Evolutionary conservation across 2,888 invertebrate genomes (phyloP).

Genomic region (Cataglyphis rosenhaueri): DNA sequence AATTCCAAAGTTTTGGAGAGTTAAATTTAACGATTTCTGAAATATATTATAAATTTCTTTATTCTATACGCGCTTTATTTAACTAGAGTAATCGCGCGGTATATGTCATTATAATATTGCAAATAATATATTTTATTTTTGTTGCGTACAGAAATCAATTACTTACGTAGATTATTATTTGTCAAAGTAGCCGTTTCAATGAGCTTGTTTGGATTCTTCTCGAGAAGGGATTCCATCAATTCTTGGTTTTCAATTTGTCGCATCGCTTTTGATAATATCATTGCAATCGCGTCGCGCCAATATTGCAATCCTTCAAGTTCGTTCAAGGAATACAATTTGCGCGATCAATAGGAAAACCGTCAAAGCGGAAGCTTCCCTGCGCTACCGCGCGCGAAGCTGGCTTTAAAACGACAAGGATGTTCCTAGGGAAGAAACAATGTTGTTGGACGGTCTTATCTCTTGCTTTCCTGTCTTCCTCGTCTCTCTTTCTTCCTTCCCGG

Average conservation of each 20-base stretch:
- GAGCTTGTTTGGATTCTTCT: slow-evolving; percentile 27
- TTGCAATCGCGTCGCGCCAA: slow-evolving; percentile 52
- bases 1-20: not conserved
- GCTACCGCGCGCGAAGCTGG: slow-evolving; percentile 31
- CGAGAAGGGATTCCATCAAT: not conserved
- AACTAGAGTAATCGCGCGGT: not conserved
- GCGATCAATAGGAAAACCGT: slow-evolving; percentile 47
- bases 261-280: slow-evolving; percentile 49
- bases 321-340: slow-evolving; percentile 51
- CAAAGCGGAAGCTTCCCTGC: slow-evolving; percentile 43
- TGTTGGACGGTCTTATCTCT: slow-evolving; percentile 50
- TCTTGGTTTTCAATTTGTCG: slow-evolving; percentile 39
- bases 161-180: slow-evolving; percentile 12
- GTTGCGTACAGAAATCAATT: not conserved
- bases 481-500: slow-evolving; percentile 32
- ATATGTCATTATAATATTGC: not conserved
- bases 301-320: slow-evolving; percentile 46
- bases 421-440: slow-evolving; percentile 52
- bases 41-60: not conserved
- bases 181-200: not conserved
- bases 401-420: slow-evolving; percentile 54
- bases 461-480: slow-evolving; percentile 40
- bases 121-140: not conserved
- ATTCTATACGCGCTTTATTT: not conserved
- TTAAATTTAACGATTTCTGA: not conserved